Evolutionary conservation across 2,113 vertebrate species (phyloP), one percentile per base, ranked within the genome.

Genomic region (Tenebrosternarchus preto): DNA sequence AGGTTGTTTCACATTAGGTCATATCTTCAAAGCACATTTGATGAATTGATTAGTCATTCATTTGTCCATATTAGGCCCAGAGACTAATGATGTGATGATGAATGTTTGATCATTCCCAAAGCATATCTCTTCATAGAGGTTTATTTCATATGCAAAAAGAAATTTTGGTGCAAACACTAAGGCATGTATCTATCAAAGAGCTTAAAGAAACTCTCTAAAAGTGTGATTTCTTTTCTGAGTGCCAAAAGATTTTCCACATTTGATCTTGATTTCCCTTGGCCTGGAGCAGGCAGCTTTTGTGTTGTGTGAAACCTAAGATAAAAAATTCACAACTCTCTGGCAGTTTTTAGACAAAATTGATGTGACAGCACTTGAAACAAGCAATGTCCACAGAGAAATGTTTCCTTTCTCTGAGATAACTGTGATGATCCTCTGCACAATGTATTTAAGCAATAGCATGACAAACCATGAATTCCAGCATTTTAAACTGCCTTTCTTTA

Each of bases 101-200:
- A 71, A 57, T 7, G 27, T 70, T 25, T 60, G 22, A 55, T 55
- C 11, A 61, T 71, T 55, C 39, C 71, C 67, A 71, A 71, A 79
- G 39, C 56, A 29, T 25, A 61, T 60, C 70, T 72, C 68, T 72
- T 79, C 56, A 50, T 71, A 61, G 25, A 72, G 22, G 20, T 79
- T n/a, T 61, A 72, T 61, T 71, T 72, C 56, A 63, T 22, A 79
- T 79, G 77, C 56, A 63, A 71, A 71, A 12, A 71, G 59, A n/a
- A 50, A 79, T 71, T 78, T 60, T 78, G 70, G 55, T 78, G 55
- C 16, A 70, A 70, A 70, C 77, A 60, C 56, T 57, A 46, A 25
- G 31, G 77, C 67, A 78, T 67, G 71, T 68, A 72, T 79, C 69
- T 79, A 61, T 72, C 56, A 79, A 56, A 61, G 36, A 72, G 59